Base-by-base conservation (phyloP, 2,113 vertebrate genomes). In the Cyanistes caeruleus region DNA sequence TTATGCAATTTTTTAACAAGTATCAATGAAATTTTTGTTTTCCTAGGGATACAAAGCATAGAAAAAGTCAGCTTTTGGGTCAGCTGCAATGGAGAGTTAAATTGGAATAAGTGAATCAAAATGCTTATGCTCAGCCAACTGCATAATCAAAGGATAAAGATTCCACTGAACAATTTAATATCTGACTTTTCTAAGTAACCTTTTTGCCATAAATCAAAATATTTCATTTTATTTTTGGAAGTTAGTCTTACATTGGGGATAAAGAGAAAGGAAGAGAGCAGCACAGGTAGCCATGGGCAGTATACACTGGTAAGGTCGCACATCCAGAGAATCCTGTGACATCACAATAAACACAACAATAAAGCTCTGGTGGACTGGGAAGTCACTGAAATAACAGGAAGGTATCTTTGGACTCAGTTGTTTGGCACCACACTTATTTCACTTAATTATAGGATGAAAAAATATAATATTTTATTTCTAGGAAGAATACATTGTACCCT, bases 141-240 rank as follows among this genome's bases (percentile, higher is more conserved):
- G 67, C 24, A 91, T 79, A 97, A 90, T 95, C 87, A 95, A 91
- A 97, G 65, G 76, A 93, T 89, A 81, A 95, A 89, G 55, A 96
- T 86, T 97, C 60, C 30, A 87, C 53, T 84, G 84, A 93, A 84
- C 46, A 96, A 89, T 95, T 91, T 87, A 96, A 46, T 46, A 87
- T 88, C 48, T 58, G 87, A 48, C 55, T 91, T 95, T 77, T 81
- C 70, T 75, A 83, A 87, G 83, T 95, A 93, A 77, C 49, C 27
- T 84, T 89, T 91, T 65, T 85, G 12, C 89, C 52, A 92, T 95
- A 93, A 97, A 97, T 97, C 53, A 94, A 96, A 96, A 93, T 77
- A 95, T 44, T 95, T 64, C 25, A 65, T 94, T 97, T 96, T 81
- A 67, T 31, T 87, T 22, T 88, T 96, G 70, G 79, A 95, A 94